phyloP scores from a whole-genome alignment of 1,140 invertebrate species.

The Drosophila serrata region DNA sequence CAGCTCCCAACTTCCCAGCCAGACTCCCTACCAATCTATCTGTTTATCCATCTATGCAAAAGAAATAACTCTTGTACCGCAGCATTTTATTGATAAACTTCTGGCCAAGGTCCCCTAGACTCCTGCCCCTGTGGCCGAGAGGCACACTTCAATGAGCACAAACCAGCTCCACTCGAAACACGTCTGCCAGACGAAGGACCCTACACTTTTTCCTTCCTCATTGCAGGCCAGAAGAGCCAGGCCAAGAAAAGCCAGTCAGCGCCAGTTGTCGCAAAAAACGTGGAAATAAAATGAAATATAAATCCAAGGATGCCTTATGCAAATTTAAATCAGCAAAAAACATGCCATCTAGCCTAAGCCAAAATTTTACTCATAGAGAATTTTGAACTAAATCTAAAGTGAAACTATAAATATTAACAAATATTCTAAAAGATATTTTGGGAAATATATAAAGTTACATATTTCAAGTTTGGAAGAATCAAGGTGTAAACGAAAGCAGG shows the following conservation, averaged over 20 bases:
- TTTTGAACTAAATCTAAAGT: background rate
- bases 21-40: slow-evolving; percentile 47
- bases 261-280: slow-evolving; percentile 47
- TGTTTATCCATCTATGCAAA: slow-evolving; percentile 71
- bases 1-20: slow-evolving; percentile 18
- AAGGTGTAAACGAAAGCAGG: no score
- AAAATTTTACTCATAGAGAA: background rate
- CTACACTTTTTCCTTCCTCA: slow-evolving; percentile 54
- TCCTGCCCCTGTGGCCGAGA: background rate
- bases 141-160: slow-evolving; percentile 65
- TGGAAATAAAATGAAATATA: slow-evolving; percentile 31
- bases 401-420: background rate
- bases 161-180: slow-evolving; percentile 54
- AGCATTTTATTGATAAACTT: slow-evolving; percentile 83
- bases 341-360: background rate
- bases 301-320: background rate
- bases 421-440: background rate
- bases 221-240: slow-evolving; percentile 22
- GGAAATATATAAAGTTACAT: background rate
- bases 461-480: no score
- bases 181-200: slow-evolving; percentile 42
- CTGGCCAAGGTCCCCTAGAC: slow-evolving; percentile 30
- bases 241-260: slow-evolving; percentile 25
- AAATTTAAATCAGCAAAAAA: background rate
- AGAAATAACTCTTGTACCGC: slow-evolving; percentile 81